A percentile compares a stretch with the other conserved stretches of the same genome.
These are phyloP conservation scores for Rhopalosiphum padi DNA, from an alignment of 1,140 invertebrate genomes.

Conservation along the genomic window DNA sequence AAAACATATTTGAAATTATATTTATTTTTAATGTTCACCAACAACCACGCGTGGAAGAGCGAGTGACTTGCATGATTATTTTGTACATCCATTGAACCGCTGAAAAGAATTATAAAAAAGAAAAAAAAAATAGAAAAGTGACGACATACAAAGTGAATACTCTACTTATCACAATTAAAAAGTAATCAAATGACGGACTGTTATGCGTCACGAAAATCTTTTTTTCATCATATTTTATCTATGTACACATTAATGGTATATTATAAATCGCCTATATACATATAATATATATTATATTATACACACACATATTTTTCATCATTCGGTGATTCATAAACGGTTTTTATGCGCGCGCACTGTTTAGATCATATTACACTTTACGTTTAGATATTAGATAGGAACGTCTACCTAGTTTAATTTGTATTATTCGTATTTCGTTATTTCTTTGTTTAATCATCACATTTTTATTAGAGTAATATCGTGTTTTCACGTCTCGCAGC, in stretches of 20 bases:
- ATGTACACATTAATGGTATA: not conserved
- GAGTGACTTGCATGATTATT: not conserved
- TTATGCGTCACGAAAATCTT: not conserved
- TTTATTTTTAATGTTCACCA: not conserved
- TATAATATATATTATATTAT: too few species aligned
- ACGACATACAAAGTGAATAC: not conserved
- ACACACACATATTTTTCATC: not conserved
- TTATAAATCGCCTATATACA: too few species aligned
- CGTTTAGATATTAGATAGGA: not conserved
- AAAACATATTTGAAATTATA: not conserved
- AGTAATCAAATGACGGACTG: not conserved
- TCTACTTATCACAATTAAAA: slow-evolving; percentile 13
- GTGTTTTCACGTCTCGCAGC: not conserved
- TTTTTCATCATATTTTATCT: not conserved
- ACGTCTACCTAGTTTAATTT: not conserved
- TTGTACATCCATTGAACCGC: not conserved
- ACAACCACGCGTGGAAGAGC: not conserved
- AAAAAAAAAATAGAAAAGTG: not conserved
- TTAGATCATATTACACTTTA: not conserved
- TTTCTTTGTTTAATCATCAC: not conserved
- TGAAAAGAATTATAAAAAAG: not conserved
- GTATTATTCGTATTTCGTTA: not conserved
- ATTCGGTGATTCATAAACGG: not conserved
- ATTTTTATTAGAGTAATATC: not conserved
- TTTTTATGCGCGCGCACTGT: not conserved